Base-by-base conservation (phyloP, 1,140 invertebrate species). In the Drosophila obscura region DNA sequence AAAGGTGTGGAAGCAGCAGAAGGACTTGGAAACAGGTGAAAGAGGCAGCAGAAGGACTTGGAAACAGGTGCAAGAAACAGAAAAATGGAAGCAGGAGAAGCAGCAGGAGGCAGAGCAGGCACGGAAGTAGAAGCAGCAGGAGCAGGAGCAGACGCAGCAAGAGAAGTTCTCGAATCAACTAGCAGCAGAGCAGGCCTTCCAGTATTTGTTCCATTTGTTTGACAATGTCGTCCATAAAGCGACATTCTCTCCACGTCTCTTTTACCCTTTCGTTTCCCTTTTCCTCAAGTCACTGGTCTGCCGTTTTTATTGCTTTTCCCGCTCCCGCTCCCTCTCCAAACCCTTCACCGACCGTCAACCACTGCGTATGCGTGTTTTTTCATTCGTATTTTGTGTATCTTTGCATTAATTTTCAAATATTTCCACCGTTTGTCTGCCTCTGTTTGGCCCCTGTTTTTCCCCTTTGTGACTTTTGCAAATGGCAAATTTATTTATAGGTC, bases 351-450 rank as follows among this genome's bases (percentile, higher is more conserved):
- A 43, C 24, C 31, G 56, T 51, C 55, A 61, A 56, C 71, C 72
- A 65, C 57, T 46, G 66, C 75, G 75, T 77, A 77, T 77, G 72
- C 72, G 75, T 74, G 65, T 57, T 71, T 62, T 55, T 59, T 51
- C 53, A 15, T 53, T 8, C 16, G n/a, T 55, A 44, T 56, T 62
- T 65, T 39, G 31, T 43, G 64, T 56, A 56, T 57, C 56, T 61
- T 61, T 69, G 72, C 75, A 78, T 78, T 78, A 78, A 75, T 78
- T 78, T 75, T 65, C 64, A 64, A 78, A 78, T 74, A 78, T 78
- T 69, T 60, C 48, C 43, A 48, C 58, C 58, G 68, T 73, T 73
- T 62, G 46, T 31, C 41, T 74, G 74, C 60, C 62, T 57, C 69
- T 74, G 51, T 9, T 35, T 19, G 19, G 26, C 6, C 31, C 3